Base-by-base conservation (phyloP, 2,888 invertebrate species). In the Rutpela maculata region DNA sequence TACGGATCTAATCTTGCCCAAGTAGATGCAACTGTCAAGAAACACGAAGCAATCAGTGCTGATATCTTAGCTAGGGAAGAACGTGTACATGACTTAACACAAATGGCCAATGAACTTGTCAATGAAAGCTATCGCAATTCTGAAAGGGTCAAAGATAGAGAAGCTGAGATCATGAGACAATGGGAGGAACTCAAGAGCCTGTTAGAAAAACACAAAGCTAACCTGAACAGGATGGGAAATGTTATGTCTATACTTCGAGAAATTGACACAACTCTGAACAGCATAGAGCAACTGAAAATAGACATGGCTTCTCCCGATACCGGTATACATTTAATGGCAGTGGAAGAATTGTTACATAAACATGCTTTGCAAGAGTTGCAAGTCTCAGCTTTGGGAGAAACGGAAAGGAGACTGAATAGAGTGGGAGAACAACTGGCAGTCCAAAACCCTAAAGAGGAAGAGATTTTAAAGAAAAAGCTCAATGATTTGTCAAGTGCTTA, bases 31-130 rank as follows among this genome's bases (percentile, higher is more conserved):
- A 98, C 98, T 0, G 94, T 99, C 57, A 99, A 99, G 91, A 99
- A 99, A 88, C 99, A 99, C 88, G 99, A 99, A 90, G 99, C 99
- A 17, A 98, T 99, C 80, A 97, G 97, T 78, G 98, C 99, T 0
- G 99, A 99, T 88, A 99, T 99, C 74, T 91, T 98, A 72, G 97
- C 99, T 15, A 92, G 95, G 75, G 97, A 97, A 86, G 98, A 99
- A 88, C 93, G 99, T 11, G 98, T 99, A 88, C 95, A 97, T 84
- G 97, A 98, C 89, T 92, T 99, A 63, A 96, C 96, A 0, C 95
- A 95, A 72, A 98, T 99, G 97, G 97, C 97, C 1, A 94, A 95
- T 68, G 98, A 99, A 88, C 91, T 99, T 72, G 95, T 96, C 31
- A 92, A 93, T 50, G 99, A 99, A 91, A 95, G 96, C 83, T 99